Base-by-base conservation (phyloP, 2,113 vertebrate species). In the Myotis brandtii region DNA sequence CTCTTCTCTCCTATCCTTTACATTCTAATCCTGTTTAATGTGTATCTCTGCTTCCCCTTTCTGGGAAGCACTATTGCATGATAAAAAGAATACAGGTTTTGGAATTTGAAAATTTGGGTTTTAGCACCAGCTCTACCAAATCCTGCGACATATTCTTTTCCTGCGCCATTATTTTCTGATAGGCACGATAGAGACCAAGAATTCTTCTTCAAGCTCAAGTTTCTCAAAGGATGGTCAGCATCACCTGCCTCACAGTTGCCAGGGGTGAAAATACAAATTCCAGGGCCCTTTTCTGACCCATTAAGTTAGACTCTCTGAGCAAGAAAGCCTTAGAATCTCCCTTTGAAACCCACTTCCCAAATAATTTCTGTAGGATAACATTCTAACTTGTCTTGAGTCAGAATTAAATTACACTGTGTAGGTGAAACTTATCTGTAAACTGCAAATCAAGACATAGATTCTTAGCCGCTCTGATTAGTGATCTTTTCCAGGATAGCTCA, bases 31-130 rank as follows among this genome's bases (percentile, higher is more conserved):
- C 56, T 82, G 20, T 88, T 94, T 40, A 59, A 43, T 52, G 69
- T 86, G 37, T 76, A 82, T 79, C n/a, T 48, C 27, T 69, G 75
- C n/a, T 82, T 93, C 70, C 25, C 25, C 46, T 95, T 94, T 94
- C 43, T 34, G 56, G 79, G 70, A 75, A 95, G 27, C 11, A 56
- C 0, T 73, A 10, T 23, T 90, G 21, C 48, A 23, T 82, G 85
- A 91, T 54, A 64, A 77, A 59, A 94, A 73, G 32, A 96, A 50
- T 9, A 79, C 14, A 30, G 48, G 32, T 88, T 87, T 84, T 59
- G 8, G 32, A 67, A 69, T 69, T 84, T 92, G 23, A 48, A 77
- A 87, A 80, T 6, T 56, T 79, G 62, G 32, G 66, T 77, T 95
- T 48, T 72, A 34, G n/a, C 86, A 16, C 40, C 17, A 14, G 34